phyloP scores from a whole-genome alignment of 2,888 invertebrate genomes.

The Lithosia quadra region DNA sequence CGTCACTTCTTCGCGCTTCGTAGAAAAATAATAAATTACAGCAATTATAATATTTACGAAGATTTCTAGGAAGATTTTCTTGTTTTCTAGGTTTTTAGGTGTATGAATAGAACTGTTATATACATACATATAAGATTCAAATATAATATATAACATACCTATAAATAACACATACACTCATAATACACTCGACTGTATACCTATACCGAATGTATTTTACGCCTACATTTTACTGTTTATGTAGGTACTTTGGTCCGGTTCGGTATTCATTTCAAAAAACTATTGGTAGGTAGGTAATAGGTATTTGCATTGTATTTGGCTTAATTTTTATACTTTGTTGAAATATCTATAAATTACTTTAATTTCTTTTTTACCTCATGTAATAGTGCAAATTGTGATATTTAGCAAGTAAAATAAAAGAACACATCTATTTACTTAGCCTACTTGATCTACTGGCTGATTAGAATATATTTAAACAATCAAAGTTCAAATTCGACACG shows the following conservation, averaged over 20 bases:
- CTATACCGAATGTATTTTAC: background rate
- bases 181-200: background rate
- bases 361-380: background rate
- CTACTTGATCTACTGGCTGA: background rate
- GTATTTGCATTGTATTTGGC: no score
- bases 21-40: conserved; percentile 16
- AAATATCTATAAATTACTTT: background rate
- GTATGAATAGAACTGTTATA: background rate
- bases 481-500: background rate
- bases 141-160: no score
- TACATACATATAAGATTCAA: background rate
- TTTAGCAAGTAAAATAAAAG: background rate
- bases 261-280: no score
- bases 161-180: background rate
- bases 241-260: no score
- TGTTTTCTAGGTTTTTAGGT: background rate
- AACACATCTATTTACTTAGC: background rate
- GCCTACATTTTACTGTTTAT: background rate
- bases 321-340: no score
- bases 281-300: no score
- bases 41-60: conserved; percentile 11
- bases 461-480: conserved; percentile 5
- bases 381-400: background rate
- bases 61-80: conserved; percentile 1
- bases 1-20: conserved; percentile 20